A percentile compares a stretch with the other conserved stretches of the same genome.
Evolutionary conservation across 2,113 vertebrate genomes (phyloP).

Genomic region (Heptranchias perlo): DNA sequence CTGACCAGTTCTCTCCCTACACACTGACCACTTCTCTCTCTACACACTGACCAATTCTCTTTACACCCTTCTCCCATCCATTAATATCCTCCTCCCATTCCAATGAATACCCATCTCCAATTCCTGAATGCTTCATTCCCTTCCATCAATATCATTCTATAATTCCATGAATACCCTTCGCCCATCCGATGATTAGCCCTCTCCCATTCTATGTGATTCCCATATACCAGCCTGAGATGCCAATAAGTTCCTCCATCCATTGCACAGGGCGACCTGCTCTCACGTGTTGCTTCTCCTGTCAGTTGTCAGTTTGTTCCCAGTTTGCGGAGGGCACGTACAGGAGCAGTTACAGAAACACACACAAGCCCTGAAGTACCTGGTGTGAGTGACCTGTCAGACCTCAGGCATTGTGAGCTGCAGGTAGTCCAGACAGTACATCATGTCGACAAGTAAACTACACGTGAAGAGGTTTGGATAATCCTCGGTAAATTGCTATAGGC

Average conservation of each 20-base stretch:
- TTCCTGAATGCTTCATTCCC: too few relatives aligned
- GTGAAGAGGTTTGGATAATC: neutral
- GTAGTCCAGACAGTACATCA: neutral
- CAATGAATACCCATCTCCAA: too few relatives aligned
- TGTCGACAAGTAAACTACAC: neutral
- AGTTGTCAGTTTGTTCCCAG: neutral
- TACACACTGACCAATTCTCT: too few relatives aligned
- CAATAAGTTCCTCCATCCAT: neutral
- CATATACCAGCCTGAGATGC: neutral
- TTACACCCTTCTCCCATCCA: too few relatives aligned
- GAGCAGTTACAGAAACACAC: neutral
- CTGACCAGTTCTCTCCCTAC: too few relatives aligned
- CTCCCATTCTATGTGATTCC: too few relatives aligned
- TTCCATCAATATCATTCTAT: too few relatives aligned
- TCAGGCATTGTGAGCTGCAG: neutral
- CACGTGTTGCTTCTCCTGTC: neutral
- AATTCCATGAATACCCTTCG: too few relatives aligned
- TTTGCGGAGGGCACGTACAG: neutral
- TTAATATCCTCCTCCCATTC: too few relatives aligned
- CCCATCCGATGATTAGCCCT: too few relatives aligned
- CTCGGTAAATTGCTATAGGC: slow-evolving; percentile 20
- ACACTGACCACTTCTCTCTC: too few relatives aligned
- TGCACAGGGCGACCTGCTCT: neutral
- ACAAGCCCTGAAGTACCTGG: neutral
- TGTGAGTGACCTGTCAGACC: neutral